phyloP scores from a whole-genome alignment of 1,140 invertebrate species.

The Atta cephalotes region DNA sequence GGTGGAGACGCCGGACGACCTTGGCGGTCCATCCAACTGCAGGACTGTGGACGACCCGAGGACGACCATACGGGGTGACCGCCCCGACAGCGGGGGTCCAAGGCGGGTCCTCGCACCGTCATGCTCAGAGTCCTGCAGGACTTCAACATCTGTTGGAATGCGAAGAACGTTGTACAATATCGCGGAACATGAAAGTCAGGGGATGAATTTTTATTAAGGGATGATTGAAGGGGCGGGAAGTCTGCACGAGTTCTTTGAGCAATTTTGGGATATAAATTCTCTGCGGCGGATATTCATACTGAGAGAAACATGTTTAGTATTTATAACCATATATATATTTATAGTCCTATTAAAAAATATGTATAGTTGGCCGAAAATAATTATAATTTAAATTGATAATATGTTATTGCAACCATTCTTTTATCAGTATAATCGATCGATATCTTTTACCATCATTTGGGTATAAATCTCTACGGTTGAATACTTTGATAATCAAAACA shows the following conservation, averaged over 20 bases:
- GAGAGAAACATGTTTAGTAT: too few species aligned
- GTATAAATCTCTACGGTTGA: neutral
- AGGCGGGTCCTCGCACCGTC: constrained; percentile 91
- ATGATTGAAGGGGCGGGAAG: neutral
- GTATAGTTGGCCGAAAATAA: too few species aligned
- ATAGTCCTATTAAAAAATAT: too few species aligned
- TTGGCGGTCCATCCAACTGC: constrained; percentile 96
- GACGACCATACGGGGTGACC: constrained; percentile 85
- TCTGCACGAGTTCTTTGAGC: neutral
- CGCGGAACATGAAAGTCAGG: neutral
- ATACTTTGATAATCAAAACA: neutral
- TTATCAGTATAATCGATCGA: neutral
- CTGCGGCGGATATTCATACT: neutral
- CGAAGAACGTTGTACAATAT: constrained; percentile 1
- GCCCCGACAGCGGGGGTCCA: constrained; percentile 85
- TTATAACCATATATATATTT: too few species aligned
- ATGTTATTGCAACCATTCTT: too few species aligned
- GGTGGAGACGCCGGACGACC: constrained; percentile 95
- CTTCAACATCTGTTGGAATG: constrained; percentile 92
- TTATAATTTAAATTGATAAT: too few species aligned
- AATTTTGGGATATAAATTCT: neutral
- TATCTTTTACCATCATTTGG: neutral
- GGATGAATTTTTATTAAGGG: too few species aligned
- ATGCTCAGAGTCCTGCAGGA: constrained; percentile 94
- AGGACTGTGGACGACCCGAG: constrained; percentile 91